Percentiles rank a stretch among this genome's conserved stretches.
phyloP scores from a whole-genome alignment of 2,113 vertebrate genomes.

The Anolis sagrei region DNA sequence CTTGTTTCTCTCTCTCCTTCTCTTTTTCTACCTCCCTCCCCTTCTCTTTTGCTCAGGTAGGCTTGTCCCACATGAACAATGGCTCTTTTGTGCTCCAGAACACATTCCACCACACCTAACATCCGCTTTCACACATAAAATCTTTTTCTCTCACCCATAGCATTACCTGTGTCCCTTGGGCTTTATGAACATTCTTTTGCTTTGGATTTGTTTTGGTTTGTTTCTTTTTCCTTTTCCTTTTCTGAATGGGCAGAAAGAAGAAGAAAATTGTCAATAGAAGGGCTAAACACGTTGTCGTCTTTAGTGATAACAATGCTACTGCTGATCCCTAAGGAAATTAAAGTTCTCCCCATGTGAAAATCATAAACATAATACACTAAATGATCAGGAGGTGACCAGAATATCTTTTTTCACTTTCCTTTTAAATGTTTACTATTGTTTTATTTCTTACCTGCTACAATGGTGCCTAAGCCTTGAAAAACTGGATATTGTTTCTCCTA shows the following conservation, averaged over 20 bases:
- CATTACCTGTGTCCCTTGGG: slow-evolving; percentile 76
- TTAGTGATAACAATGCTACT: too few species aligned
- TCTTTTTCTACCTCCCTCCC: too few species aligned
- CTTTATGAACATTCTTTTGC: slow-evolving; percentile 19
- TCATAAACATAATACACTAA: neutral
- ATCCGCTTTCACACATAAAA: slow-evolving; percentile 70
- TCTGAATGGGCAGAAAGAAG: neutral
- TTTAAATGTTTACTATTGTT: neutral
- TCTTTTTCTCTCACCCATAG: slow-evolving; percentile 72
- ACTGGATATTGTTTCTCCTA: neutral
- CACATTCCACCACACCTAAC: slow-evolving; percentile 70
- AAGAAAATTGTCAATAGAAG: neutral
- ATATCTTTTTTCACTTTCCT: neutral
- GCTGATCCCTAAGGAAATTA: too few species aligned
- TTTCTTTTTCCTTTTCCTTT: neutral
- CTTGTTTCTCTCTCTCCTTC: neutral
- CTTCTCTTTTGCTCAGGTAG: slow-evolving; percentile 68
- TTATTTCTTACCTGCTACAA: neutral
- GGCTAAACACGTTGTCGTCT: too few species aligned
- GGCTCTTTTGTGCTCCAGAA: slow-evolving; percentile 82
- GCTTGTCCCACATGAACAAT: slow-evolving; percentile 80
- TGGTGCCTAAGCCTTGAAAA: neutral
- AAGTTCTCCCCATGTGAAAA: too few species aligned
- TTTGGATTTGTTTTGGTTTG: neutral
- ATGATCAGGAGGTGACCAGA: neutral